These are phyloP conservation scores for Hirtodrosophila duncani DNA, from an alignment of 2,888 invertebrate genomes.

Conservation along the genomic window DNA sequence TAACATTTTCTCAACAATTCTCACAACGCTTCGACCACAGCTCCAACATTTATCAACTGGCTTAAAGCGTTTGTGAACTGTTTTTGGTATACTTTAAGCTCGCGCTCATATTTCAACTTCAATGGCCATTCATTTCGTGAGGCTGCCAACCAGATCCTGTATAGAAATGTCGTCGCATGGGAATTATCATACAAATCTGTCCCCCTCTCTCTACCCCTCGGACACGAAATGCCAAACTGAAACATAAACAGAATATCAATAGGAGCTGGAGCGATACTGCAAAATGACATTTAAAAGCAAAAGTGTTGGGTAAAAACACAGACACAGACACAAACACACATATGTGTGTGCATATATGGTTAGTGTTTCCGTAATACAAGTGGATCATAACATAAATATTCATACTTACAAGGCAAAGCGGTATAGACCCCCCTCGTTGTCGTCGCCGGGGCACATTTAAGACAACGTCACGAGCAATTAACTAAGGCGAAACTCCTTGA, in stretches of 20 bases:
- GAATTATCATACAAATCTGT: constrained; percentile 43
- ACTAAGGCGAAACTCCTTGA: constrained; percentile 68
- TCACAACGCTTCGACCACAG: no score
- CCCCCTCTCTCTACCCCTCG: constrained; percentile 42
- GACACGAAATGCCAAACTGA: constrained; percentile 20
- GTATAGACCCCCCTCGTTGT: no score
- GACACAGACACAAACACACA: constrained; percentile 2
- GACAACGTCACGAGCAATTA: constrained; percentile 69
- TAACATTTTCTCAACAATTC: no score
- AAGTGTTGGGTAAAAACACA: constrained; percentile 21
- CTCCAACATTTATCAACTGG: constrained; percentile 12
- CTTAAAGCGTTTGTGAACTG: not conserved
- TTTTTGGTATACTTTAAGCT: not conserved
- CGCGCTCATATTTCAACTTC: constrained; percentile 30
- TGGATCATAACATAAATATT: constrained; percentile 2
- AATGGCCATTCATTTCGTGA: constrained; percentile 9
- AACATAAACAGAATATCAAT: constrained; percentile 57
- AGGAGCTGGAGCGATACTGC: constrained; percentile 46
- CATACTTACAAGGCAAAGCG: not conserved
- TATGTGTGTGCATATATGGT: constrained; percentile 3
- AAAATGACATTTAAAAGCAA: constrained; percentile 56
- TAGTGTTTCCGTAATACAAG: not conserved
- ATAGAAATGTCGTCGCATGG: constrained; percentile 55
- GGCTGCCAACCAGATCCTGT: constrained; percentile 29
- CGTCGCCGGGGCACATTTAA: no score